These are phyloP conservation scores for Cyprinodon diabolis DNA, from an alignment of 2,797 vertebrate species.

Conservation along the genomic window DNA sequence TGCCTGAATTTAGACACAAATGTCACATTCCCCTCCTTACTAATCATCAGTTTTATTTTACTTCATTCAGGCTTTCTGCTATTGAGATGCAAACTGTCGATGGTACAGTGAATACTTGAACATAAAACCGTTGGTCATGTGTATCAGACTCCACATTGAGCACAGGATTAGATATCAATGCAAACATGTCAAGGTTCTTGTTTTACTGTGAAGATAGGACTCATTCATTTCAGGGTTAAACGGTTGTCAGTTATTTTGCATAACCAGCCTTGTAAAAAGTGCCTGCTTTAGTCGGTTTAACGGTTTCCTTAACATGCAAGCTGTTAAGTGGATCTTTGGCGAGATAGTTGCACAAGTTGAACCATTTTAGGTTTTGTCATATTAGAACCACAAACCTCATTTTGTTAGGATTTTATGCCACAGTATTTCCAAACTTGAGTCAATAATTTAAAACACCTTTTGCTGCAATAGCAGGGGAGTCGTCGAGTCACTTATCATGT, in stretches of 20 bases:
- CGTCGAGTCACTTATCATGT: background rate
- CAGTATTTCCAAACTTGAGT: background rate
- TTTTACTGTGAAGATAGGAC: background rate
- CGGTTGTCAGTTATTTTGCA: background rate
- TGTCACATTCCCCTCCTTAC: constrained; percentile 45
- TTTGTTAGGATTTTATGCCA: background rate
- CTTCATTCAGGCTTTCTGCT: constrained; percentile 34
- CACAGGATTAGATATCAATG: background rate
- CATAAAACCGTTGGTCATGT: background rate
- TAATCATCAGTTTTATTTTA: constrained; percentile 50
- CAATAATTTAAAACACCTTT: too few relatives aligned
- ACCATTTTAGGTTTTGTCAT: background rate
- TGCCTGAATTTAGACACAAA: constrained; percentile 1
- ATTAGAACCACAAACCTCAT: background rate
- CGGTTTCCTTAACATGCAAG: background rate
- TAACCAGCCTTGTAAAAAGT: background rate
- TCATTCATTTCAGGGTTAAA: background rate
- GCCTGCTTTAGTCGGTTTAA: background rate
- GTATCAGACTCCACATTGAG: background rate
- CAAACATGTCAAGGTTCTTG: background rate
- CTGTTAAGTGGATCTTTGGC: background rate
- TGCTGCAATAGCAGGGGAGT: too few relatives aligned
- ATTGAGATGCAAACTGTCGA: constrained; percentile 8
- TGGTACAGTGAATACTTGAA: background rate
- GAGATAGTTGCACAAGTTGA: background rate